Conservation (phyloP, 2,888 invertebrate species). For the Dromius quadrimaculatus region DNA sequence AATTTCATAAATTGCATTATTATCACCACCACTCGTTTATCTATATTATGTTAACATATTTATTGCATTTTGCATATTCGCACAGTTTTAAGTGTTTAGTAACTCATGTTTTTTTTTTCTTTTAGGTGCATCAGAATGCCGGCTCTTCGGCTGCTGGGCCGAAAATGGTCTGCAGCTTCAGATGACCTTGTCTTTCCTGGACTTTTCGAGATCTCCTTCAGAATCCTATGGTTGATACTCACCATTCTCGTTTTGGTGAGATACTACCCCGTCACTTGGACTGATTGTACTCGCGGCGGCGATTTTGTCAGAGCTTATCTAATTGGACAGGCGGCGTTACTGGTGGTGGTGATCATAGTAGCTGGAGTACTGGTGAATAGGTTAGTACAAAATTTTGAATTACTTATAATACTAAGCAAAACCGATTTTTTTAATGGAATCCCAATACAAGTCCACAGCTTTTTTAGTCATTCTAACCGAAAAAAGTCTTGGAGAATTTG, state of each 20-base stretch:
- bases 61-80: too few relatives aligned
- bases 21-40: too few relatives aligned
- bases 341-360: slow-evolving; percentile 74
- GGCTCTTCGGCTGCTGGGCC: slow-evolving; percentile 85
- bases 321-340: slow-evolving; percentile 76
- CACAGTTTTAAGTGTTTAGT: too few relatives aligned
- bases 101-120: background rate
- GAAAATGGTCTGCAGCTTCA: slow-evolving; percentile 91
- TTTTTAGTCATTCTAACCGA: too few relatives aligned
- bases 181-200: slow-evolving; percentile 94
- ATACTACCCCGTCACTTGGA: slow-evolving; percentile 76
- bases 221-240: slow-evolving; percentile 78
- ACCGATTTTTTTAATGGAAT: too few relatives aligned
- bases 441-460: too few relatives aligned
- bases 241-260: slow-evolving; percentile 75
- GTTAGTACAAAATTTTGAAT: too few relatives aligned
- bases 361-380: slow-evolving; percentile 77
- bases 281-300: slow-evolving; percentile 76
- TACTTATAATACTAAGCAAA: too few relatives aligned
- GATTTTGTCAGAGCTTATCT: slow-evolving; percentile 79
- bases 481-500: too few relatives aligned
- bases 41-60: too few relatives aligned
- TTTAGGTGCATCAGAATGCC: slow-evolving; percentile 74
- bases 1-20: too few relatives aligned
- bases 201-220: slow-evolving; percentile 79